Evolutionary conservation across 2,888 invertebrate genomes (phyloP).

Genomic region (Ferdinandea cuprea): DNA sequence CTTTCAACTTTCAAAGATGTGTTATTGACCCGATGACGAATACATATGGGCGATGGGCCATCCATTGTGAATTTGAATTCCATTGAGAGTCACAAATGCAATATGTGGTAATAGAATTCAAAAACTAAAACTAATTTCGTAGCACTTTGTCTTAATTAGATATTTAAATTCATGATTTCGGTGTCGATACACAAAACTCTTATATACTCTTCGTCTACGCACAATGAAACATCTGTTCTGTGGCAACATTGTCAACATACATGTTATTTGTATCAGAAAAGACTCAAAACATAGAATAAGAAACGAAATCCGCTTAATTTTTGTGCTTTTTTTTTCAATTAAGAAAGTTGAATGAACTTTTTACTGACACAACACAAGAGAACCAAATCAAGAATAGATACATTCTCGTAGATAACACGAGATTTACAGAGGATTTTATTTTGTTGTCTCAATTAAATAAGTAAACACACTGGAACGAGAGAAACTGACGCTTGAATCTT

Average conservation of each 20-base stretch:
- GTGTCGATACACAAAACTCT: neutral
- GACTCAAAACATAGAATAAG: too few relatives aligned
- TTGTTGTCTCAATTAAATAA: slow-evolving; percentile 18
- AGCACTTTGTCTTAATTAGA: too few relatives aligned
- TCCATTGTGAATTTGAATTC: too few relatives aligned
- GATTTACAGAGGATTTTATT: neutral
- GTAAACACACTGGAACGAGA: slow-evolving; percentile 5
- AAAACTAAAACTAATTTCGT: too few relatives aligned
- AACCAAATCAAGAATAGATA: neutral
- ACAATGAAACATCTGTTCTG: slow-evolving; percentile 10
- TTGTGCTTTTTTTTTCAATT: too few relatives aligned
- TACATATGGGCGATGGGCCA: neutral
- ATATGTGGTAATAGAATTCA: too few relatives aligned
- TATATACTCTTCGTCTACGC: neutral
- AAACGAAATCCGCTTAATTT: neutral
- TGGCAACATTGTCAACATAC: neutral
- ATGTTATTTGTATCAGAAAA: neutral
- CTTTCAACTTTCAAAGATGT: slow-evolving; percentile 22
- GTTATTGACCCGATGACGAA: slow-evolving; percentile 37
- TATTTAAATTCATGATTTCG: neutral
- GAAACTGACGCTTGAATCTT: neutral
- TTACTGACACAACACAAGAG: neutral
- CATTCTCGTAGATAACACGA: too few relatives aligned
- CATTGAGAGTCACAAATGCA: too few relatives aligned
- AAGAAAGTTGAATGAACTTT: slow-evolving; percentile 22